phyloP scores from a whole-genome alignment of 2,888 invertebrate species.

The Sinelater perroti region DNA sequence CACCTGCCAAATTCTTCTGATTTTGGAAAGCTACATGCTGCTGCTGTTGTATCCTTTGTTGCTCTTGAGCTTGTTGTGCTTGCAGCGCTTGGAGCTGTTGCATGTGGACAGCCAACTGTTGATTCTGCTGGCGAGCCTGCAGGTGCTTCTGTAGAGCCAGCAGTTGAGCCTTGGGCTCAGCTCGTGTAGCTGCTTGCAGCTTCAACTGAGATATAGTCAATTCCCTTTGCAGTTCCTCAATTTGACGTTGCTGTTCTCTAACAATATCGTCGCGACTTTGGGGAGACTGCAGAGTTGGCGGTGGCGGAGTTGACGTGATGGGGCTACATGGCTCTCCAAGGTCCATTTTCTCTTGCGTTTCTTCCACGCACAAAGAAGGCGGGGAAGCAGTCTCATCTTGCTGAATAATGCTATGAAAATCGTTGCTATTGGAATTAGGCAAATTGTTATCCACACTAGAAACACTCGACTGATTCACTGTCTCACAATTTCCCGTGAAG shows the following conservation, averaged over 20 bases:
- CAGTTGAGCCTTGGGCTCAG: slow-evolving; percentile 56
- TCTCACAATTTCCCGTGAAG: slow-evolving; percentile 60
- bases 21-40: slow-evolving; percentile 61
- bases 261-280: slow-evolving; percentile 73
- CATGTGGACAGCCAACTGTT: slow-evolving; percentile 67
- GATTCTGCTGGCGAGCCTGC: slow-evolving; percentile 62
- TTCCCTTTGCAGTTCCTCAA: slow-evolving; percentile 86
- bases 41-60: slow-evolving; percentile 64
- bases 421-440: slow-evolving; percentile 41
- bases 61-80: slow-evolving; percentile 58
- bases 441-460: slow-evolving; percentile 31
- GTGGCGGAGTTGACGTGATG: slow-evolving; percentile 44
- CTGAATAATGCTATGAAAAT: slow-evolving; percentile 61
- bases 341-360: slow-evolving; percentile 57
- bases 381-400: slow-evolving; percentile 59
- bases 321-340: slow-evolving; percentile 63
- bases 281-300: slow-evolving; percentile 9
- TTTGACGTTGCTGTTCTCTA: slow-evolving; percentile 84
- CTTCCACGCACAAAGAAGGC: slow-evolving; percentile 48
- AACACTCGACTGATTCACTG: slow-evolving; percentile 20
- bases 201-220: slow-evolving; percentile 81
- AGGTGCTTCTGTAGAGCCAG: slow-evolving; percentile 56
- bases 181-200: slow-evolving; percentile 68
- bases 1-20: slow-evolving; percentile 59
- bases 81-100: slow-evolving; percentile 72